phyloP scores from a whole-genome alignment of 1,140 invertebrate species.

The Drosophila eugracilis region DNA sequence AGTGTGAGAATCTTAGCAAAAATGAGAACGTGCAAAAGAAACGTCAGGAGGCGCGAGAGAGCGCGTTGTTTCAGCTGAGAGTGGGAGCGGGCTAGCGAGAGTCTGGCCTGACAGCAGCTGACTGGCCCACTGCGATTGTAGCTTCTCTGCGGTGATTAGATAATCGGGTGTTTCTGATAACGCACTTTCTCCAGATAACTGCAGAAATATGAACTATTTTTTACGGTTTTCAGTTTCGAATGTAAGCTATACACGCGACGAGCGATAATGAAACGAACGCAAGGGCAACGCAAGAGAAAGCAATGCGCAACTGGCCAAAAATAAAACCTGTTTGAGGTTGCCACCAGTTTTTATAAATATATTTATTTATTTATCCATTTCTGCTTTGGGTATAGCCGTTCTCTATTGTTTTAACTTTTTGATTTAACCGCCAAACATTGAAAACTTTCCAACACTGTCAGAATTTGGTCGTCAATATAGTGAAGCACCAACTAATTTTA shows the following conservation, averaged over 20 bases:
- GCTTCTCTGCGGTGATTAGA: slow-evolving; percentile 30
- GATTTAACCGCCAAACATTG: neutral
- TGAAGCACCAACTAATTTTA: neutral
- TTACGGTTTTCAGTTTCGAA: neutral
- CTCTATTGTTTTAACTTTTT: slow-evolving; percentile 13
- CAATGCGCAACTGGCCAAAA: slow-evolving; percentile 23
- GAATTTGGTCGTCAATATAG: neutral
- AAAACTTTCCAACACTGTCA: slow-evolving; percentile 9
- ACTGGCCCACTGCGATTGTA: slow-evolving; percentile 47
- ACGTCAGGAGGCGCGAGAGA: slow-evolving; percentile 33
- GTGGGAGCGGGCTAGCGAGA: slow-evolving; percentile 9
- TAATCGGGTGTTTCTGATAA: slow-evolving; percentile 19
- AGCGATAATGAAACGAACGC: neutral
- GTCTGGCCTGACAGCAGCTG: slow-evolving; percentile 55
- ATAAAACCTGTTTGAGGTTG: slow-evolving; percentile 41
- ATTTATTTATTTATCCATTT: neutral
- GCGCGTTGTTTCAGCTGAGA: slow-evolving; percentile 9
- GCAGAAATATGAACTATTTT: neutral
- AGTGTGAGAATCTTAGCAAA: slow-evolving; percentile 44
- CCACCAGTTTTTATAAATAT: neutral
- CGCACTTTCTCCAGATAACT: neutral
- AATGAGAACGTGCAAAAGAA: slow-evolving; percentile 32
- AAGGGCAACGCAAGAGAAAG: neutral
- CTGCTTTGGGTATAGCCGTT: neutral
- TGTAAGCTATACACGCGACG: neutral